phyloP scores from a whole-genome alignment of 2,113 vertebrate species.

The Seriola quinqueradiata region DNA sequence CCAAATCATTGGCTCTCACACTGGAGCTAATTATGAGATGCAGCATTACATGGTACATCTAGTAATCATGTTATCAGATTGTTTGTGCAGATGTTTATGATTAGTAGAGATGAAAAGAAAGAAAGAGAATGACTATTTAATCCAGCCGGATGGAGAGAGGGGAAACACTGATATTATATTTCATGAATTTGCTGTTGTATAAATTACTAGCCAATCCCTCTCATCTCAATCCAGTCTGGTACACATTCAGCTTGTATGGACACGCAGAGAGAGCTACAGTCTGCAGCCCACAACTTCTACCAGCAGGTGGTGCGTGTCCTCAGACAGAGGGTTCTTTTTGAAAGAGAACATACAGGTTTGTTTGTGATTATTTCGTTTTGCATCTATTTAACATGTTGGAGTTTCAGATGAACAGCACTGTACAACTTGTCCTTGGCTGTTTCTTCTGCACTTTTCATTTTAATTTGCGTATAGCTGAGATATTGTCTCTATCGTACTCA shows the following conservation, averaged over 20 bases:
- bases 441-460: neutral
- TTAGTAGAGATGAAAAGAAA: neutral
- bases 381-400: too few species aligned
- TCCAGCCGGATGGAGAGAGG: neutral
- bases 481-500: slow-evolving; percentile 46
- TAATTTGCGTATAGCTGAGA: neutral
- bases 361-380: neutral
- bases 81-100: slow-evolving; percentile 15
- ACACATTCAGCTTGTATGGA: slow-evolving; percentile 79
- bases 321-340: slow-evolving; percentile 77
- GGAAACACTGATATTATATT: slow-evolving; percentile 1
- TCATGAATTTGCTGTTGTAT: neutral
- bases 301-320: slow-evolving; percentile 86
- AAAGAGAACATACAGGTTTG: slow-evolving; percentile 81
- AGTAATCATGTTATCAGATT: neutral
- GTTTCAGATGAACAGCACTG: too few species aligned
- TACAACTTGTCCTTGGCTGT: neutral
- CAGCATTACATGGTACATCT: slow-evolving; percentile 84
- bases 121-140: neutral
- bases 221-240: slow-evolving; percentile 76
- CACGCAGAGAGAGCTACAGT: slow-evolving; percentile 81
- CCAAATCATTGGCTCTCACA: slow-evolving; percentile 71
- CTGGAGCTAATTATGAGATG: slow-evolving; percentile 75
- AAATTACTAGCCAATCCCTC: neutral
- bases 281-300: slow-evolving; percentile 84